Percentiles rank a stretch among this genome's conserved stretches.
phyloP scores from a whole-genome alignment of 2,113 vertebrate species.

The Hystrix cristata region DNA sequence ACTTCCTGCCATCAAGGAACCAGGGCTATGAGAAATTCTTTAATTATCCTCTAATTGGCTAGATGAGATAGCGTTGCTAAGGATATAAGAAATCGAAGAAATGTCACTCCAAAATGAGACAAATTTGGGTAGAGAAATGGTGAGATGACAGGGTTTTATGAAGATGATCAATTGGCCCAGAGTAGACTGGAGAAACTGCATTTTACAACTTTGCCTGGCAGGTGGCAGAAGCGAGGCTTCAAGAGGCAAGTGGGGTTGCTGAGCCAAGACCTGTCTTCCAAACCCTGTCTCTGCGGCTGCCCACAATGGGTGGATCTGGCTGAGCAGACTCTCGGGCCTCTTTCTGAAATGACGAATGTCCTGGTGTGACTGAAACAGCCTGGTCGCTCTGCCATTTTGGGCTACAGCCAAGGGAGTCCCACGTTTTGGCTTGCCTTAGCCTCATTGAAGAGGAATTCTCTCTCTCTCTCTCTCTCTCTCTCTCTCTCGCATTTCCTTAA shows the following conservation, averaged over 20 bases:
- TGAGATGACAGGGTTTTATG: not conserved
- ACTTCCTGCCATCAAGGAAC: constrained; percentile 59
- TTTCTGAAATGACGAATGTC: not conserved
- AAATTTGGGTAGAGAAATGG: not conserved
- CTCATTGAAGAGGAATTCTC: not conserved
- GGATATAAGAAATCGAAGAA: constrained; percentile 52
- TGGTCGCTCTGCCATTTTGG: not conserved
- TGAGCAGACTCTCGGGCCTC: not conserved
- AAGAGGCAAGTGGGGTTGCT: accelerated
- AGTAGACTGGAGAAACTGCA: not conserved
- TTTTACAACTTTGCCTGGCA: constrained; percentile 7
- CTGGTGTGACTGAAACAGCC: not conserved
- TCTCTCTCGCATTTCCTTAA: not conserved
- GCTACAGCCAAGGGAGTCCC: not conserved
- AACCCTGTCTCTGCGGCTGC: not conserved
- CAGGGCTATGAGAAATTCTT: constrained; percentile 77
- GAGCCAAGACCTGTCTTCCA: not conserved
- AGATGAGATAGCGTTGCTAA: constrained; percentile 51
- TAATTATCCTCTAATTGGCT: constrained; percentile 79
- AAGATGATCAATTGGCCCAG: not conserved
- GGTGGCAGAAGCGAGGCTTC: not conserved
- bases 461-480: not conserved
- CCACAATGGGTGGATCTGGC: accelerated
- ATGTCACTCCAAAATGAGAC: constrained; percentile 24
- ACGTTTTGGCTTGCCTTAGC: not conserved